A percentile compares a stretch with the other conserved stretches of the same genome.
Evolutionary conservation across 2,113 vertebrate genomes (phyloP).

Genomic region (Dipodomys ordii): DNA sequence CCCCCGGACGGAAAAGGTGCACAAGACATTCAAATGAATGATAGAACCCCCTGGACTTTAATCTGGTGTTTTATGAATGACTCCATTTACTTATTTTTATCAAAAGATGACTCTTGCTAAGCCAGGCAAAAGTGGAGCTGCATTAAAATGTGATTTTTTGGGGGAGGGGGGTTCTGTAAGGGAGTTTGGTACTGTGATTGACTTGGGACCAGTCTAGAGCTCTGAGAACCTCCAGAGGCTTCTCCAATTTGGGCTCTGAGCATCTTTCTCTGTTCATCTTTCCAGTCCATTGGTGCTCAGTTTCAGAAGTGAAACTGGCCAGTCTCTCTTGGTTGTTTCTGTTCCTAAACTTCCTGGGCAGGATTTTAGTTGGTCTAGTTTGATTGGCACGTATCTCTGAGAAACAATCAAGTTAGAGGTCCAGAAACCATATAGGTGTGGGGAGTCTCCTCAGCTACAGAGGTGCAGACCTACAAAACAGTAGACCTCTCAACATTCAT

Average conservation of each 20-base stretch:
- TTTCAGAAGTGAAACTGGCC: background rate
- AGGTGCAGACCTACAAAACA: background rate
- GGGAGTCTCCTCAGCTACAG: background rate
- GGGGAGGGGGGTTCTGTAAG: background rate
- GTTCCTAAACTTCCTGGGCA: background rate
- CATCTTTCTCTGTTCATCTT: background rate
- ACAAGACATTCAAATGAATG: background rate
- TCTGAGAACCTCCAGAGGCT: background rate
- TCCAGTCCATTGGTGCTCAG: background rate
- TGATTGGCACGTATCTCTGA: background rate
- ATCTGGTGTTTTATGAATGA: background rate
- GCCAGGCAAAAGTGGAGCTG: background rate
- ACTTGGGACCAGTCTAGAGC: background rate
- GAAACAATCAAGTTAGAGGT: background rate
- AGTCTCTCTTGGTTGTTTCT: background rate
- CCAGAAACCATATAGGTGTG: background rate
- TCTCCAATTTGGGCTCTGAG: background rate
- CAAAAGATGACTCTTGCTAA: slow-evolving; percentile 35
- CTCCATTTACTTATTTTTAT: background rate
- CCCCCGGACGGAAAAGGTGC: background rate
- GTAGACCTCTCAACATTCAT: background rate
- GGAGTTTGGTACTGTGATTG: background rate
- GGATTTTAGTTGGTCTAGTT: background rate
- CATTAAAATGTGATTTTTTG: background rate
- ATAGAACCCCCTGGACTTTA: background rate